Evolutionary conservation across 2,888 invertebrate genomes (phyloP), one percentile per base, ranked within the genome.

Genomic region (Minunthozetes semirufus): DNA sequence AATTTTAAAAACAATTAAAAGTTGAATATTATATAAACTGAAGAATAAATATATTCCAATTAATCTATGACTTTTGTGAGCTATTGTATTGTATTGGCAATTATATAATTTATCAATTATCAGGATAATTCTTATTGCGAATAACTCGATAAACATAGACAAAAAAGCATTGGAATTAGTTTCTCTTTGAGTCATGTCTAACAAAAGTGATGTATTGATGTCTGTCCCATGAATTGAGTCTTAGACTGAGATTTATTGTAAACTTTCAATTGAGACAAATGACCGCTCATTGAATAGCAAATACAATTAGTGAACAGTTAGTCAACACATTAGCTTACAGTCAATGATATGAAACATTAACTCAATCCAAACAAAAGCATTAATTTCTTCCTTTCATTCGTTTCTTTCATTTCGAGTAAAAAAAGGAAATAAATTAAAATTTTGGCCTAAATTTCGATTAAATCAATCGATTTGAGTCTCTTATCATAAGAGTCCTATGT

Each of bases 341-440:
- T 56, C 22, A 56, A 56, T 56, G 56, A 56, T 56, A 22, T 56
- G 25, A 22, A n/a, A n/a, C 56, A 56, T 56, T 56, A 25, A 56
- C 25, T 22, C 56, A 33, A 33, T 33, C 8, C 33, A 56, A 11
- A 56, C 56, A 25, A 25, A 13, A 56, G 22, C 22, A 13, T 56
- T 56, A 6, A 22, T 56, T 19, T 11, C 22, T 11, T 6, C 9
- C n/a, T 13, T 56, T 25, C 22, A 56, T 3, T 22, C 56, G 2
- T 56, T 56, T 56, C 13, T 8, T 56, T 50, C n/a, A n/a, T 6
- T 19, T 2, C 4, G 50, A 13, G 11, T 56, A 22, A 22, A 19
- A 48, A 56, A 56, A 13, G 11, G 56, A 56, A 56, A 22, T 56
- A 22, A 22, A 56, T 22, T 19, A 56, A 56, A 56, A 50, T 19